Evolutionary conservation across 2,888 invertebrate species (phyloP), one percentile per base, ranked within the genome.

Genomic region (Sarcophaga variegata): DNA sequence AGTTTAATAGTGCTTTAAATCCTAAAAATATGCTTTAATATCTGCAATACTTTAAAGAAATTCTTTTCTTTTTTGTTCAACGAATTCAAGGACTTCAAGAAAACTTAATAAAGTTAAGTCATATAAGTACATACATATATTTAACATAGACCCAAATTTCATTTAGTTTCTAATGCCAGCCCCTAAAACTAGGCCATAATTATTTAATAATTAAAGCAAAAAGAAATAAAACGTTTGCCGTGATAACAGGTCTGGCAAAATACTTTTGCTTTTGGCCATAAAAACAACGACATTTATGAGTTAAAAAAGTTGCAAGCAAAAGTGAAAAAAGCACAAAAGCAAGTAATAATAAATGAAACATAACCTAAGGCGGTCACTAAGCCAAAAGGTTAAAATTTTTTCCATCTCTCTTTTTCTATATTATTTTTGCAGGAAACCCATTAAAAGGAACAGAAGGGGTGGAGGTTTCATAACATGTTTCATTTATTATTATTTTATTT

Each of bases 311-410:
- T 37, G 37, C 37, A 37, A 37, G 37, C 8, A 37, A 74, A 63
- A 59, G 17, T 12, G n/a, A n/a, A 49, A 59, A 27, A 27, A 37
- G 8, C n/a, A 17, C 37, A 66, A 27, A 67, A 14, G 10, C 20
- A 17, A 54, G 49, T 45, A 45, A 49, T 17, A 49, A 49, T 14
- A 27, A 63, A 14, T 2, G 37, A 37, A 37, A 10, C 37, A 37
- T 37, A 11, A 63, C 81, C 81, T 81, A 81, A 74, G 74, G 81
- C 81, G 81, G 81, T 81, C 81, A 81, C 72, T 81, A 49, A 67
- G 81, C 62, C 74, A 74, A 79, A 70, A 70, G 78, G 37, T 37
- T 37, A 37, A 37, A 8, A 10, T 37, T 10, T 37, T 37, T 37
- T 37, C 37, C 37, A 6, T 37, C 37, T 37, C 6, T 37, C 27